Evolutionary conservation across 2,888 invertebrate species (phyloP).

Genomic region (Cerceris ruficornis): DNA sequence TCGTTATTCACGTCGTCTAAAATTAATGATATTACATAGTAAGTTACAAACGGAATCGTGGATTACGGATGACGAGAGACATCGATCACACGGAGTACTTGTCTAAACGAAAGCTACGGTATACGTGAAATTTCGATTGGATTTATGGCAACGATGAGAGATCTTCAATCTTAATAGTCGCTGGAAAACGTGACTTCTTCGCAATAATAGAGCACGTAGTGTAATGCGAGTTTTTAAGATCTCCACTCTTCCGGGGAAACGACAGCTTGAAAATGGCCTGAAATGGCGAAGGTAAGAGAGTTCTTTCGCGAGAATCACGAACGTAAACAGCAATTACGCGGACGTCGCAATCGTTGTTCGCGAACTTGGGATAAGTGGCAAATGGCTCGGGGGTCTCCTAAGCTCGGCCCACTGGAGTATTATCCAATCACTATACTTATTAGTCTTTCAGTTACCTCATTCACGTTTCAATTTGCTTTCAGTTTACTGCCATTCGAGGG

Average conservation of each 20-base stretch:
- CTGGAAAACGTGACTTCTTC: neutral
- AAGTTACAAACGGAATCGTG: too few relatives aligned
- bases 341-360: constrained; percentile 42
- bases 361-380: constrained; percentile 54
- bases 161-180: neutral
- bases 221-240: neutral
- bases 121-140: too few relatives aligned
- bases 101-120: too few relatives aligned
- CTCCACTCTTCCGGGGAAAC: constrained; percentile 7
- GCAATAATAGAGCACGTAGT: neutral
- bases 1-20: too few relatives aligned
- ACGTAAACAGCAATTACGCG: constrained; percentile 56
- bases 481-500: constrained; percentile 60
- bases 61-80: too few relatives aligned
- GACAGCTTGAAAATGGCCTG: constrained; percentile 17
- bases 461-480: constrained; percentile 72
- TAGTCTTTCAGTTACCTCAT: constrained; percentile 68
- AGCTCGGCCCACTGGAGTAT: constrained; percentile 45
- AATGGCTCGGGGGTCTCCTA: constrained; percentile 40
- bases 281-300: neutral
- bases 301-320: constrained; percentile 45
- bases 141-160: neutral
- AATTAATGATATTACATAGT: too few relatives aligned
- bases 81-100: too few relatives aligned
- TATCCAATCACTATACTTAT: constrained; percentile 67